phyloP scores from a whole-genome alignment of 2,113 vertebrate species.

The Megalops atlanticus region DNA sequence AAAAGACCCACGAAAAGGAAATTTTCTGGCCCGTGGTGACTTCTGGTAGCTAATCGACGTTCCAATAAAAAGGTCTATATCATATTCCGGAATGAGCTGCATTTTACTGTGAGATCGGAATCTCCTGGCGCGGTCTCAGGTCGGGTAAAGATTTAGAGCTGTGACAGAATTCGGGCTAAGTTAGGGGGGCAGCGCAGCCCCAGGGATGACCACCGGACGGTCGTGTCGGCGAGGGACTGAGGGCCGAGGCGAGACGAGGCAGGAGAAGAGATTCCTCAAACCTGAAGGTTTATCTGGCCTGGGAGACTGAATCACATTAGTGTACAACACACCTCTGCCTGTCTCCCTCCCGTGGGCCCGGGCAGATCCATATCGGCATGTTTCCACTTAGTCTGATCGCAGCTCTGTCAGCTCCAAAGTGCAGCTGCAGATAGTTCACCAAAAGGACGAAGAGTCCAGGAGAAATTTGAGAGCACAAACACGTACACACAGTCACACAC shows the following conservation, averaged over 20 bases:
- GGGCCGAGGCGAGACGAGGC: neutral
- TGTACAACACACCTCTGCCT: constrained; percentile 9
- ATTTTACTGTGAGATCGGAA: neutral
- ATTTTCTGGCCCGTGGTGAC: too few species aligned
- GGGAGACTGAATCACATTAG: constrained; percentile 9
- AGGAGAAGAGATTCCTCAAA: constrained; percentile 9
- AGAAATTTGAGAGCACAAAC: constrained; percentile 27
- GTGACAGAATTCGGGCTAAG: neutral
- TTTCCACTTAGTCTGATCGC: constrained; percentile 9
- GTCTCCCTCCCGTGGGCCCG: neutral
- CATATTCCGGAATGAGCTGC: too few species aligned
- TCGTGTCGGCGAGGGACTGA: neutral
- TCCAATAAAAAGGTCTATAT: too few species aligned
- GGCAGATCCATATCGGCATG: constrained; percentile 1
- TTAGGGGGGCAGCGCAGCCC: neutral
- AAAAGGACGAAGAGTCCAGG: constrained; percentile 30
- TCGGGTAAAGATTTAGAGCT: neutral
- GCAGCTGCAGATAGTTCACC: constrained; percentile 45
- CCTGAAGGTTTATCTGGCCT: constrained; percentile 3
- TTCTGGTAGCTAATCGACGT: too few species aligned
- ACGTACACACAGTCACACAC: neutral
- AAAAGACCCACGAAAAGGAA: too few species aligned
- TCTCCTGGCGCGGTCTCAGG: neutral
- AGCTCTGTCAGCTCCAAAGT: neutral
- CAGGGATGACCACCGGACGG: neutral